These are phyloP conservation scores for Dendrocopos noguchii DNA, from an alignment of 2,113 vertebrate genomes.

Conservation along the genomic window DNA sequence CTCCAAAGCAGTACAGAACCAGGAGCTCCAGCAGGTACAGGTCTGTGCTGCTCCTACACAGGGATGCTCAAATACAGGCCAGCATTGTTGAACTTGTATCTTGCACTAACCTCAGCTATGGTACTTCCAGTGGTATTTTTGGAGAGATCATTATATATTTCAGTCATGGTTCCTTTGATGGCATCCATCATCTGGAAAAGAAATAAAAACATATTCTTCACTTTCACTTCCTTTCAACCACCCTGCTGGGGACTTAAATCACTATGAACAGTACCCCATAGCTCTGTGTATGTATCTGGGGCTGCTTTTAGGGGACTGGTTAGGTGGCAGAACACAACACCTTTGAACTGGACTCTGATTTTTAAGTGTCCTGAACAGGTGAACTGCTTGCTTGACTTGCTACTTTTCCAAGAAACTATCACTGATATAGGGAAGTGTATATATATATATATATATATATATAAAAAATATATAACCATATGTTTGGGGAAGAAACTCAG, in stretches of 20 bases:
- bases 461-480: background rate
- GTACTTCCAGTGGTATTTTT: slow-evolving; percentile 97
- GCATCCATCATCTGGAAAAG: slow-evolving; percentile 93
- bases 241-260: background rate
- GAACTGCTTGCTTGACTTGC: background rate
- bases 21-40: background rate
- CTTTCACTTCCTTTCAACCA: background rate
- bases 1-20: background rate
- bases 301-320: background rate
- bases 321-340: background rate
- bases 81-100: background rate
- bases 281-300: background rate
- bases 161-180: slow-evolving; percentile 98
- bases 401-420: background rate
- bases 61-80: background rate
- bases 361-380: background rate
- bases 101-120: slow-evolving; percentile 88
- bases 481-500: background rate
- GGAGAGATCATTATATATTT: slow-evolving; percentile 97
- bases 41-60: background rate
- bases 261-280: background rate
- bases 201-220: background rate
- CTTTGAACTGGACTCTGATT: background rate
- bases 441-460: background rate
- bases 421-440: background rate